phyloP scores from a whole-genome alignment of 2,797 vertebrate genomes.

The Phalanger gymnotis region DNA sequence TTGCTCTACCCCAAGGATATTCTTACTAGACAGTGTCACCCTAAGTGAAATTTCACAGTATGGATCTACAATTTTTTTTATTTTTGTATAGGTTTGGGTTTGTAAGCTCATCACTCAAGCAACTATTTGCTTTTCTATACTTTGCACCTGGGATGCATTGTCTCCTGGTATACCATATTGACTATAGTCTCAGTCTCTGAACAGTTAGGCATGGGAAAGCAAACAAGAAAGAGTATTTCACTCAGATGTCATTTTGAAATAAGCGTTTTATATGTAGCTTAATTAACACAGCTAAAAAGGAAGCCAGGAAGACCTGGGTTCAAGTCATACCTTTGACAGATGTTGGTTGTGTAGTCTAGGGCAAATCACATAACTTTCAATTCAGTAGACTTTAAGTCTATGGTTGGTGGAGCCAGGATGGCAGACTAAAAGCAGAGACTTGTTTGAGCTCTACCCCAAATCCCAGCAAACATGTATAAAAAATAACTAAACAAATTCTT shows the following conservation, averaged over 20 bases:
- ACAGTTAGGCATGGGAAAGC: not conserved
- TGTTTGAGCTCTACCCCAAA: too few relatives aligned
- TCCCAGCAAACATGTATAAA: too few relatives aligned
- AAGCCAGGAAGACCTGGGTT: not conserved
- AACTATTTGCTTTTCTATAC: not conserved
- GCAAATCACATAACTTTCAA: not conserved
- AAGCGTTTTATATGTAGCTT: not conserved
- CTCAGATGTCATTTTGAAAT: not conserved
- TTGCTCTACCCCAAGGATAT: not conserved
- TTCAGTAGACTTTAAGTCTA: not conserved
- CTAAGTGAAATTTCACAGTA: not conserved
- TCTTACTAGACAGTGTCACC: not conserved
- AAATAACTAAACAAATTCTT: too few relatives aligned
- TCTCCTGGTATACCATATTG: not conserved
- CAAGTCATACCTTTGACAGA: not conserved
- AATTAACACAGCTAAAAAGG: not conserved
- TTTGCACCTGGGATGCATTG: slow-evolving; percentile 9
- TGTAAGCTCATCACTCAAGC: not conserved
- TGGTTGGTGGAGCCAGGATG: too few relatives aligned
- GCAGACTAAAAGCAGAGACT: too few relatives aligned
- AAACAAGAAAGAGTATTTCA: not conserved
- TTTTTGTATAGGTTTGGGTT: not conserved
- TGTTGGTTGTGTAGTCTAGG: not conserved
- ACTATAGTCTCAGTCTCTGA: not conserved
- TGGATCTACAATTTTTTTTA: not conserved